Base-by-base conservation (phyloP, 2,888 invertebrate species). In the Melieria picta region DNA sequence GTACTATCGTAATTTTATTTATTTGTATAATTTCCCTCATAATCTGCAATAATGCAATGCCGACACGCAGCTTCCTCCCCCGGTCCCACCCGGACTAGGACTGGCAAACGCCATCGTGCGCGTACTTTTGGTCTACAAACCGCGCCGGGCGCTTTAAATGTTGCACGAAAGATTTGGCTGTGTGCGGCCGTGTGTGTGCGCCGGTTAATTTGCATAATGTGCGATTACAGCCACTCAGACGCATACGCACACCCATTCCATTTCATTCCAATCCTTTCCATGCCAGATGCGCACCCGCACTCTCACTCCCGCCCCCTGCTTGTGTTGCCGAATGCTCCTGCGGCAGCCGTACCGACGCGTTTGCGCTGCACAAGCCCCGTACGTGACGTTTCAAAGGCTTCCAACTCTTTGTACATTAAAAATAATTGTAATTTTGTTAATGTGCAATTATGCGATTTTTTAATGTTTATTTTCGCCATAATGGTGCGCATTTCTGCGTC, bases 201-300 rank as follows among this genome's bases (percentile, higher is more conserved):
- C 69, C 71, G 69, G 72, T 72, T 71, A 75, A 75, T 75, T 75
- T 75, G 73, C 74, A 74, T 75, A 74, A 75, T 75, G 73, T 75
- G 70, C 62, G 68, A 67, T 72, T 67, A 72, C 70, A 70, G 73
- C 58, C 70, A 52, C 52, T 52, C 52, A 50, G 50, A 10, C 65
- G 7, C 43, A 52, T n/a, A 16, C 63, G 10, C 63, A 3, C 16
- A 63, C 16, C 47, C 63, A 61, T 30, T 30, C 30, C 30, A 30
- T 30, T 30, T 30, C 30, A 30, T 3, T 30, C 30, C 30, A 30
- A 3, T 30, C 30, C 30, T 30, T 30, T 30, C 30, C 30, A 30
- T 30, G 30, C 30, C 30, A 30, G 30, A 30, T 30, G 30, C 30
- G 30, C 30, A 30, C 13, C 52, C 52, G 11, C 13, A n/a, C n/a